Conservation (phyloP, 2,797 vertebrate species). For the Amphiprion clarkii region DNA sequence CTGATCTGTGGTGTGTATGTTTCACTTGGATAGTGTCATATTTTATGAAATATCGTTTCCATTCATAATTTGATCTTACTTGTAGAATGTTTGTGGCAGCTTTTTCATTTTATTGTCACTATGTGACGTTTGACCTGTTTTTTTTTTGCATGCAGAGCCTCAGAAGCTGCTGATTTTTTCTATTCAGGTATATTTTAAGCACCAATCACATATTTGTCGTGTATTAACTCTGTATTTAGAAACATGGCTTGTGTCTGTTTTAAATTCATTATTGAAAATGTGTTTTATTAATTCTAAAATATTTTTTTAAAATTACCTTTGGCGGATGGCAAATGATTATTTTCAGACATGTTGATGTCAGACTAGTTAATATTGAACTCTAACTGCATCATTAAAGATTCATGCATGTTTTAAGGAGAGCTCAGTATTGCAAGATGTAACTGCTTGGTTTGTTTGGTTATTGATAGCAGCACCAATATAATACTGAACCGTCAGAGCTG, state of each 20-base stretch:
- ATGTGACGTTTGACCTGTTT: slow-evolving; percentile 1
- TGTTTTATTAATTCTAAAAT: neutral
- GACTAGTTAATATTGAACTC: too few species aligned
- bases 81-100: neutral
- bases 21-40: too few species aligned
- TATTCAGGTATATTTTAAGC: neutral
- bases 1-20: too few species aligned
- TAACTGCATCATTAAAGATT: neutral
- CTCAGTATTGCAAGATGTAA: neutral
- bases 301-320: too few species aligned
- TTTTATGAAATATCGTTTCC: neutral
- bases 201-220: neutral
- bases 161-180: neutral
- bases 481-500: neutral
- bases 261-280: neutral
- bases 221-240: neutral
- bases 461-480: neutral
- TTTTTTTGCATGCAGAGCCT: slow-evolving; percentile 1
- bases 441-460: neutral
- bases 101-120: neutral
- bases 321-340: too few species aligned
- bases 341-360: too few species aligned
- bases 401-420: neutral
- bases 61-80: neutral
- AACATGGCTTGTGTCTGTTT: neutral